Conservation (phyloP, 2,797 vertebrate genomes). For the Parauchenoglanis ngamensis region DNA sequence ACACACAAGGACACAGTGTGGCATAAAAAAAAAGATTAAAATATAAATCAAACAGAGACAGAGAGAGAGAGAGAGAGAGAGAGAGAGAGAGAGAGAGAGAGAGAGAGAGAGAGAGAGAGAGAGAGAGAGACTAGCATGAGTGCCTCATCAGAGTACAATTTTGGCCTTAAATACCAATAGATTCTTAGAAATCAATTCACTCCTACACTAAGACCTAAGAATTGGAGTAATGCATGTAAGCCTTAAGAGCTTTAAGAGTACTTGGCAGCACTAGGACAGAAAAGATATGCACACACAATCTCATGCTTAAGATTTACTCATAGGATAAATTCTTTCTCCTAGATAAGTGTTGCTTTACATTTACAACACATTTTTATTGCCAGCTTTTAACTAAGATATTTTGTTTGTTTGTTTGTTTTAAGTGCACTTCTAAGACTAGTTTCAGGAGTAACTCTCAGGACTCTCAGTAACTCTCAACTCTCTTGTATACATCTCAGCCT, state of each 20-base stretch:
- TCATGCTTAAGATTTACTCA: neutral
- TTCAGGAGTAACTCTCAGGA: neutral
- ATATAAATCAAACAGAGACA: neutral
- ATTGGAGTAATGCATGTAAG: neutral
- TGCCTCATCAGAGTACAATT: neutral
- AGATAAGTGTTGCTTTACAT: neutral
- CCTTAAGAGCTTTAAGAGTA: neutral
- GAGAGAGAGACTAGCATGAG: neutral
- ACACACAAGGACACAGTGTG: neutral
- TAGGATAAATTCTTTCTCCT: neutral
- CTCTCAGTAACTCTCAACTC: too few species aligned
- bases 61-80: neutral
- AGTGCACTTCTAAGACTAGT: neutral
- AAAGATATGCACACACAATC: neutral
- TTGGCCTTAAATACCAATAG: neutral
- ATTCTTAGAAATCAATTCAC: neutral
- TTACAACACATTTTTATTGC: neutral
- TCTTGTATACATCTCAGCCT: neutral
- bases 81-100: neutral
- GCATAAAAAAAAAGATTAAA: neutral
- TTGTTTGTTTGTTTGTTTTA: neutral
- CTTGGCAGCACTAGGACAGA: neutral
- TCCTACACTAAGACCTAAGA: neutral
- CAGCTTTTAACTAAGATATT: neutral
- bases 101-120: neutral